phyloP scores from a whole-genome alignment of 2,888 invertebrate species.

The Suillia variegata region DNA sequence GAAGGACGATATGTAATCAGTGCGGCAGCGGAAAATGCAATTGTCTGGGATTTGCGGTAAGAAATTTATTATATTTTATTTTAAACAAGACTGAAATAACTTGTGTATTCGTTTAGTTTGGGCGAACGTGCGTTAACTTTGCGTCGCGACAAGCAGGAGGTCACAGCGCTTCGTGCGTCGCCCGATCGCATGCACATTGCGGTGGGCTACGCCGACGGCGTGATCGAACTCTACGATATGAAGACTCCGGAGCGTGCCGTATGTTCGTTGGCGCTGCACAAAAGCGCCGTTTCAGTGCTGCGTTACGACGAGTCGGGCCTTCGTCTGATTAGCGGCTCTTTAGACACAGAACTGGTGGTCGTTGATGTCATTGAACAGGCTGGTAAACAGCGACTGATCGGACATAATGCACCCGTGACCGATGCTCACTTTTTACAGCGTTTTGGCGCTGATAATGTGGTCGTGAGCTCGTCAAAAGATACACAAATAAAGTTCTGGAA shows the following conservation, averaged over 20 bases:
- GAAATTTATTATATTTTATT: conserved; percentile 31
- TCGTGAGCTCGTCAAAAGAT: conserved; percentile 89
- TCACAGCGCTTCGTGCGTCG: conserved; percentile 76
- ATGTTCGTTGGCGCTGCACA: conserved; percentile 80
- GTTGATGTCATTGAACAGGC: conserved; percentile 94
- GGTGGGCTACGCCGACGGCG: conserved; percentile 91
- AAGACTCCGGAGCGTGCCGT: conserved; percentile 68
- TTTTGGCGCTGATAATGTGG: conserved; percentile 61
- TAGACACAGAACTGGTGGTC: conserved; percentile 92
- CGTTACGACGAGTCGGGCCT: conserved; percentile 84
- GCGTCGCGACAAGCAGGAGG: conserved; percentile 79
- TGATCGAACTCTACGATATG: conserved; percentile 82
- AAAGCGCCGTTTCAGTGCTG: conserved; percentile 79
- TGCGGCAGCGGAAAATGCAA: conserved; percentile 92
- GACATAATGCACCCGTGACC: conserved; percentile 90
- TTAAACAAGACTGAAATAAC: no score
- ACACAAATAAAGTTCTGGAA: conserved; percentile 98
- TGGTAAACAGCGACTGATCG: conserved; percentile 86
- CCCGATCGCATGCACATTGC: conserved; percentile 81
- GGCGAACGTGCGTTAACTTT: conserved; percentile 74
- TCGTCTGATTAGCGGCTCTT: conserved; percentile 80
- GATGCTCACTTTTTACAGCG: conserved; percentile 74
- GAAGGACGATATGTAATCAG: conserved; percentile 86
- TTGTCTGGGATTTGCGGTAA: conserved; percentile 90
- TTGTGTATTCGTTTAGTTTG: conserved; percentile 40